Evolutionary conservation across 2,888 invertebrate genomes (phyloP).

Genomic region (Sminthurides aquaticus): DNA sequence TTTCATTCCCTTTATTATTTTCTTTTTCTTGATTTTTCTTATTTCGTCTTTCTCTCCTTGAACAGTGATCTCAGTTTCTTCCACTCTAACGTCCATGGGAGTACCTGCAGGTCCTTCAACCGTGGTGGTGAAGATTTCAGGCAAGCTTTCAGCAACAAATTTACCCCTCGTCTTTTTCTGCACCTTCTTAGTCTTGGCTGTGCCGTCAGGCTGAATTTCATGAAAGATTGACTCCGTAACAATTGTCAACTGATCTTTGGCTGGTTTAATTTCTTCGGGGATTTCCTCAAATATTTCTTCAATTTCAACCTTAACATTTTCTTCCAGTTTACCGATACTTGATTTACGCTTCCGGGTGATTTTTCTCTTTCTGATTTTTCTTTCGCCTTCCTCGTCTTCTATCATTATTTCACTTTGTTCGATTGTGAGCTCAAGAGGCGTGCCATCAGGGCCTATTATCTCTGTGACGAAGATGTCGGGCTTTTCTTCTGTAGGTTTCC

Average conservation of each 20-base stretch:
- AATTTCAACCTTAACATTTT: background rate
- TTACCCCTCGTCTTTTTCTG: background rate
- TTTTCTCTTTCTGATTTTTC: background rate
- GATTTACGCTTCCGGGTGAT: background rate
- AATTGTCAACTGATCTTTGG: background rate
- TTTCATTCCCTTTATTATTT: constrained; percentile 12
- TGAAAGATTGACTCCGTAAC: background rate
- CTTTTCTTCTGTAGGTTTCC: background rate
- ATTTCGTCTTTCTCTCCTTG: constrained; percentile 9
- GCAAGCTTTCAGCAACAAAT: background rate
- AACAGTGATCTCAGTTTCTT: constrained; percentile 6
- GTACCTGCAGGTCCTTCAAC: constrained; percentile 1
- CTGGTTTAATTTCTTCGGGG: background rate
- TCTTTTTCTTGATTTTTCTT: constrained; percentile 1
- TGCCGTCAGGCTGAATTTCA: background rate
- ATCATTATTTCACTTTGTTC: constrained; percentile 4
- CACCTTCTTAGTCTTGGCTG: background rate
- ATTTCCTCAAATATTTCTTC: constrained; percentile 6
- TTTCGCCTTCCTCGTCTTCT: constrained; percentile 7
- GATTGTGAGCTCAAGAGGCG: background rate
- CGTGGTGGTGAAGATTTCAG: background rate
- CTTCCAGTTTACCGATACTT: background rate
- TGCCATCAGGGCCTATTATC: constrained; percentile 1
- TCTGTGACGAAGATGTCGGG: background rate
- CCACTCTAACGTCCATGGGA: background rate